phyloP scores from a whole-genome alignment of 2,797 vertebrate genomes.

The Neopelma chrysocephalum region DNA sequence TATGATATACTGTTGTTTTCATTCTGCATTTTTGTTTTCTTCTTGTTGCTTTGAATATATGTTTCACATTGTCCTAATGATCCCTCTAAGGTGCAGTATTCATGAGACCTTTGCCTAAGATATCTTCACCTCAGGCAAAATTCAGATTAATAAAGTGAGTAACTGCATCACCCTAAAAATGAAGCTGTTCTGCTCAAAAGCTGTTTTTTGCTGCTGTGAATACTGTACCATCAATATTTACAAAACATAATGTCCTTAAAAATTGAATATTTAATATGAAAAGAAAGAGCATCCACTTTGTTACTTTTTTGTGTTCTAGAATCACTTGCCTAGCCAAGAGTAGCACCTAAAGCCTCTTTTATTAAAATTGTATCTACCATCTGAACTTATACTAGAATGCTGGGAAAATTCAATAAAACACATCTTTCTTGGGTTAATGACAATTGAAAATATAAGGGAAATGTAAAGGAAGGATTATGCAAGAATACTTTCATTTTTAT shows the following conservation, averaged over 20 bases:
- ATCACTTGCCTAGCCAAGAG: background rate
- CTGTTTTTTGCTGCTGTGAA: background rate
- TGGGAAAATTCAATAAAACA: background rate
- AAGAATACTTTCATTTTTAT: background rate
- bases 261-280: background rate
- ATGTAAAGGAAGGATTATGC: background rate
- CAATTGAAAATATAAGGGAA: background rate
- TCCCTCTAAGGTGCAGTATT: constrained; percentile 75
- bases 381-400: background rate
- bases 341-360: background rate
- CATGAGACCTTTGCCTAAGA: constrained; percentile 68
- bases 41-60: constrained; percentile 55
- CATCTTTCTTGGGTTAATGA: background rate
- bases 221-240: background rate
- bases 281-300: background rate
- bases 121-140: constrained; percentile 74
- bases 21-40: constrained; percentile 9
- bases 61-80: constrained; percentile 76
- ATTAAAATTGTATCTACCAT: background rate
- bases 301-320: background rate
- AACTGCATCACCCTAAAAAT: constrained; percentile 49
- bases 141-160: constrained; percentile 79
- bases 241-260: background rate
- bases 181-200: background rate
- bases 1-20: constrained; percentile 42